A percentile compares a stretch with the other conserved stretches of the same genome.
These are phyloP conservation scores for Okamejei kenojei DNA, from an alignment of 2,797 vertebrate species.

Conservation along the genomic window DNA sequence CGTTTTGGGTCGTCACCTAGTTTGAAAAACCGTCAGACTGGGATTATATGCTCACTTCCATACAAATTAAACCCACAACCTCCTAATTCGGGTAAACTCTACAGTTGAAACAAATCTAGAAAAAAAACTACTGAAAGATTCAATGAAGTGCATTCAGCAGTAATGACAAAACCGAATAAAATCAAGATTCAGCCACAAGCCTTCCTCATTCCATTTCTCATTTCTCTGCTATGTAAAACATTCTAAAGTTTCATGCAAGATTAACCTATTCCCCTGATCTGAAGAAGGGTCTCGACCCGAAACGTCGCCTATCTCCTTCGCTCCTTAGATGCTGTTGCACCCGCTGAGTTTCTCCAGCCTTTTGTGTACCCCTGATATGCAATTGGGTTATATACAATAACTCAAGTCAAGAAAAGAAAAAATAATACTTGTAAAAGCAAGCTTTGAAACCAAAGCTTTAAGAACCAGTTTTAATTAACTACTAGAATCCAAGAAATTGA, in stretches of 20 bases:
- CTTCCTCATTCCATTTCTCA: background rate
- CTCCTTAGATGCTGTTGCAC: no score
- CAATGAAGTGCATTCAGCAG: background rate
- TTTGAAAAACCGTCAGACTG: background rate
- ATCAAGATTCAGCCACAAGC: background rate
- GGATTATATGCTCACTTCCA: background rate
- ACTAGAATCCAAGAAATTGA: background rate
- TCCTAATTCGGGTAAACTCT: background rate
- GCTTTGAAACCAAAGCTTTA: background rate
- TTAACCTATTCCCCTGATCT: background rate
- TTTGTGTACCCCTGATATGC: background rate
- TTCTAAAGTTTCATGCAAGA: background rate
- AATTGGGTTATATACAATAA: background rate
- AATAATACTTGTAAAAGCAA: background rate
- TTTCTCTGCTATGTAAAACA: background rate
- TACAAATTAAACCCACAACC: background rate
- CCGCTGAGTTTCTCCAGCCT: no score
- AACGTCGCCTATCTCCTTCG: no score
- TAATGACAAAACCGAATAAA: background rate
- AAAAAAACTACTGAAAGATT: background rate
- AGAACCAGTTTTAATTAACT: no score
- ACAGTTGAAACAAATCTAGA: background rate
- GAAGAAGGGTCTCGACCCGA: no score
- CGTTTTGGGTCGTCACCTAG: background rate
- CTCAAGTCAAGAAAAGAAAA: background rate